phyloP scores from a whole-genome alignment of 2,797 vertebrate species.

The Molossus alvarezi region DNA sequence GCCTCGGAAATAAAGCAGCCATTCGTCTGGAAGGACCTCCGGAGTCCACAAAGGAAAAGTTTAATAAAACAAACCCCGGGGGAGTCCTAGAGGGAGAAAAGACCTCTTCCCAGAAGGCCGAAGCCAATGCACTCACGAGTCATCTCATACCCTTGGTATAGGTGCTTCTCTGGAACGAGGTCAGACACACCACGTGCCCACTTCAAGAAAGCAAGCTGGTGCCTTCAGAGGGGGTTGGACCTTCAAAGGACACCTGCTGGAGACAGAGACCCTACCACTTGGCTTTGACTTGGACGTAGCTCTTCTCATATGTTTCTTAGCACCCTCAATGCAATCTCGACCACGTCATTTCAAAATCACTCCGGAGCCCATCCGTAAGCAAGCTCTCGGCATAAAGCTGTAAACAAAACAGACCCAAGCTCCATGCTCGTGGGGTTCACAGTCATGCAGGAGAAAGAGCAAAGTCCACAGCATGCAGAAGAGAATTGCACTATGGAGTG shows the following conservation, averaged over 20 bases:
- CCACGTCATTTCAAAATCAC: neutral
- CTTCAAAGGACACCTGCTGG: neutral
- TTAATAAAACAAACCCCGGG: conserved; percentile 36
- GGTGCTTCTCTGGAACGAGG: neutral
- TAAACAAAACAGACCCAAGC: neutral
- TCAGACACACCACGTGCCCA: neutral
- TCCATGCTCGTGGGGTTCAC: fast-evolving
- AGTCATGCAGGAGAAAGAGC: neutral
- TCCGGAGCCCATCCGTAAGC: neutral
- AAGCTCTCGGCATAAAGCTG: neutral
- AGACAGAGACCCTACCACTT: too few relatives aligned
- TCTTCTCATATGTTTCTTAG: neutral
- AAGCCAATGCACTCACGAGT: neutral
- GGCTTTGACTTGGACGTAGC: neutral
- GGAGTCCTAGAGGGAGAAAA: neutral
- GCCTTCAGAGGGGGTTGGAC: neutral
- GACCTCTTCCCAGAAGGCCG: neutral
- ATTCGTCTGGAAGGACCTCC: conserved; percentile 73
- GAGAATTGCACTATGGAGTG: fast-evolving
- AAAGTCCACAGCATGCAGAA: neutral
- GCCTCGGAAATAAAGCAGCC: conserved; percentile 67
- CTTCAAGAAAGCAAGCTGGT: neutral
- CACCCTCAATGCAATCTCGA: neutral
- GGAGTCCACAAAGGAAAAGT: conserved; percentile 71
- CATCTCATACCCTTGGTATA: fast-evolving